A percentile compares a stretch with the other conserved stretches of the same genome.
These are phyloP conservation scores for Sebastiscus tertius DNA, from an alignment of 2,797 vertebrate species.

Conservation along the genomic window DNA sequence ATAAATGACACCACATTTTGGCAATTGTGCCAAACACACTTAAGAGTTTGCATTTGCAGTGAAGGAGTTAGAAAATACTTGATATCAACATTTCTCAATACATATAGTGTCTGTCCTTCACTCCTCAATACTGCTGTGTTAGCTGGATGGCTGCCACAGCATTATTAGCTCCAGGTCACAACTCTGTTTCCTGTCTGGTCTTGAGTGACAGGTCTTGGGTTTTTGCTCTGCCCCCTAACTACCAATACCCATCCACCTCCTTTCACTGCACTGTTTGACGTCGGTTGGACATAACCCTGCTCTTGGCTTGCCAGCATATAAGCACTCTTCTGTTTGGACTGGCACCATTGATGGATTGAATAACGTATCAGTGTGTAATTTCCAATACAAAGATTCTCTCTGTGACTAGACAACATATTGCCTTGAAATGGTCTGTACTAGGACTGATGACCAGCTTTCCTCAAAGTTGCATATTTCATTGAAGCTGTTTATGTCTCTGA, in stretches of 20 bases:
- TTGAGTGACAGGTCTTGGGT: constrained; percentile 45
- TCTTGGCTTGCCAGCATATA: not conserved
- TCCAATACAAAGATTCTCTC: constrained; percentile 29
- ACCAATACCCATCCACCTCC: not conserved
- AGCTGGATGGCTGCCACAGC: not conserved
- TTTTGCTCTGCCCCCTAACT: constrained; percentile 8
- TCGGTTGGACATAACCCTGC: constrained; percentile 6
- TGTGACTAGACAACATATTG: constrained; percentile 10
- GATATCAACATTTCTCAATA: not conserved
- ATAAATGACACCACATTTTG: not conserved
- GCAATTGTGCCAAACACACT: not conserved
- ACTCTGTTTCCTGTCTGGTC: constrained; percentile 31
- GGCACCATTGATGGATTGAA: constrained; percentile 34
- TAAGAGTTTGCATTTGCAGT: not conserved
- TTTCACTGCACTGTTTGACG: constrained; percentile 28
- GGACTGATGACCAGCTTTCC: not conserved
- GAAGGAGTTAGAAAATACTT: not conserved
- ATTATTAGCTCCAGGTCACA: constrained; percentile 40
- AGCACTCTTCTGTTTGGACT: constrained; percentile 42
- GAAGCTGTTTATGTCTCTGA: not conserved
- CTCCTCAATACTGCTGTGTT: constrained; percentile 5
- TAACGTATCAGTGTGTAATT: constrained; percentile 33
- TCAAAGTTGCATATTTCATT: not conserved
- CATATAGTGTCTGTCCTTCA: not conserved
- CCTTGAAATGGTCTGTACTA: constrained; percentile 14